A percentile compares a stretch with the other conserved stretches of the same genome.
Evolutionary conservation across 2,113 vertebrate genomes (phyloP).

Genomic region (Callospermophilus lateralis): DNA sequence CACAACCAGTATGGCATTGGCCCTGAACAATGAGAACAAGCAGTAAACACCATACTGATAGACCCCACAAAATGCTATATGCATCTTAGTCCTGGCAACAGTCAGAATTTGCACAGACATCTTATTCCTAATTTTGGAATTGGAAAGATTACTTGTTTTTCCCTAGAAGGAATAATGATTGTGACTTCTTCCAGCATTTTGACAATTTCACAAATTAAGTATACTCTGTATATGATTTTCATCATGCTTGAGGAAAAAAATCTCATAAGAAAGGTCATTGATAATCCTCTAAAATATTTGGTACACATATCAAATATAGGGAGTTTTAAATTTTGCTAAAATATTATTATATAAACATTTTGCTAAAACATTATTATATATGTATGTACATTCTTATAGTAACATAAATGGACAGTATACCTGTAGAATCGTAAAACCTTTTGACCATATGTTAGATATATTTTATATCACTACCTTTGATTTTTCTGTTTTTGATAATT

Average conservation of each 20-base stretch:
- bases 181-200: background rate
- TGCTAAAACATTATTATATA: background rate
- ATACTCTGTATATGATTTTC: background rate
- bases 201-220: background rate
- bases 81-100: too few species aligned
- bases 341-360: too few species aligned
- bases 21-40: background rate
- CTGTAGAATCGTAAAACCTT: background rate
- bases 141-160: background rate
- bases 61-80: background rate
- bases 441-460: background rate
- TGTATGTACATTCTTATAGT: too few species aligned
- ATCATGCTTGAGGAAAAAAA: background rate
- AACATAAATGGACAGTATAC: background rate
- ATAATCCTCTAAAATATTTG: background rate
- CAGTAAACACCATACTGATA: accelerated
- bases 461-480: background rate
- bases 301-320: background rate
- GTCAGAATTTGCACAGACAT: background rate
- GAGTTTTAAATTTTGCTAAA: background rate
- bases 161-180: background rate
- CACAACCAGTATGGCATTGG: accelerated
- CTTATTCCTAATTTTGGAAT: background rate
- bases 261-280: background rate
- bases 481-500: too few species aligned